Percentiles rank a stretch among this genome's conserved stretches.
phyloP scores from a whole-genome alignment of 2,113 vertebrate genomes.

The Bufo gargarizans region DNA sequence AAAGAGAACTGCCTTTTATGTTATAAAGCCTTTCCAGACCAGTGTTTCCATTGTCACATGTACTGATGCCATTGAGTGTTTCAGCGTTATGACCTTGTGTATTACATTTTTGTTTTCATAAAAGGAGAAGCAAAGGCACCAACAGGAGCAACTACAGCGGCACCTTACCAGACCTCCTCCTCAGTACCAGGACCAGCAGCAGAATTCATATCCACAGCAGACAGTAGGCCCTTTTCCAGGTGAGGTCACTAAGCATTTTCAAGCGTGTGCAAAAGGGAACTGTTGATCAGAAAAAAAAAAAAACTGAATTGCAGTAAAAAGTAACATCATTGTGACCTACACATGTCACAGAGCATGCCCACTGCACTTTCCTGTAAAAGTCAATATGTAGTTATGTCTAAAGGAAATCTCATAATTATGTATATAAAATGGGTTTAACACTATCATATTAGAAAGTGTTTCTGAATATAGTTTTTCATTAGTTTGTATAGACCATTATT shows the following conservation, averaged over 20 bases:
- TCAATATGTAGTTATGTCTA: not conserved
- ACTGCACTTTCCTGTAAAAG: not conserved
- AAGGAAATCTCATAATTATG: too few relatives aligned
- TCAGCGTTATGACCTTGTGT: not conserved
- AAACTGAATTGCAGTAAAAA: too few relatives aligned
- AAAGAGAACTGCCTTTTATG: too few relatives aligned
- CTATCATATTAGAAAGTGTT: too few relatives aligned
- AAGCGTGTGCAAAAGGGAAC: too few relatives aligned
- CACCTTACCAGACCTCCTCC: slow-evolving; percentile 92
- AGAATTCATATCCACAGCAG: slow-evolving; percentile 83
- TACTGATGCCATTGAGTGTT: not conserved
- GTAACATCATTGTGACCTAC: too few relatives aligned
- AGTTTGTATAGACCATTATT: too few relatives aligned
- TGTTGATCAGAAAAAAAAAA: too few relatives aligned
- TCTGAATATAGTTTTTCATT: too few relatives aligned
- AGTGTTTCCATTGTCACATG: too few relatives aligned
- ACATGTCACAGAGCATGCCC: not conserved
- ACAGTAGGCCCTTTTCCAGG: slow-evolving; percentile 88
- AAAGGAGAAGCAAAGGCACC: slow-evolving; percentile 90
- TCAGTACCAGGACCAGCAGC: slow-evolving; percentile 93
- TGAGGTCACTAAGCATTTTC: slow-evolving; percentile 58
- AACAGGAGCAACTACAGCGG: slow-evolving; percentile 89
- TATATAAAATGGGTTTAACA: too few relatives aligned
- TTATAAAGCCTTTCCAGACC: too few relatives aligned
- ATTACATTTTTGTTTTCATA: not conserved